These are phyloP conservation scores for Leucophenga maculata DNA, from an alignment of 2,888 invertebrate species.

Conservation along the genomic window DNA sequence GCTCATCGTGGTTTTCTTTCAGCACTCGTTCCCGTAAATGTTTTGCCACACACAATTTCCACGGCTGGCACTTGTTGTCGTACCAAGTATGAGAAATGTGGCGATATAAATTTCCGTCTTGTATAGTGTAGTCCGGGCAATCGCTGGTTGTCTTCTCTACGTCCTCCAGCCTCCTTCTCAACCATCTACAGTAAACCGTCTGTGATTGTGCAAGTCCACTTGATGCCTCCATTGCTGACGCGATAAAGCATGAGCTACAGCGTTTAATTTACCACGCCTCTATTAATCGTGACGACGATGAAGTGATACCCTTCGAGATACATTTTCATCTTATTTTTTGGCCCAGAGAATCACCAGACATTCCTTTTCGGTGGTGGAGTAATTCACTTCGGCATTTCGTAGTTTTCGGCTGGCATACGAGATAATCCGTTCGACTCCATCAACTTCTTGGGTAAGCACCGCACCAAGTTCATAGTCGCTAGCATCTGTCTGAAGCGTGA, in stretches of 20 bases:
- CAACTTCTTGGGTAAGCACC: too few relatives aligned
- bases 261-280: slow-evolving; percentile 22
- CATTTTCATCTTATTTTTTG: too few relatives aligned
- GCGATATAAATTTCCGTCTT: slow-evolving; percentile 24
- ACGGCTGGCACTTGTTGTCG: slow-evolving; percentile 16
- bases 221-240: slow-evolving; percentile 8
- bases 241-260: slow-evolving; percentile 32
- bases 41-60: slow-evolving; percentile 30
- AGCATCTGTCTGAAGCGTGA: too few relatives aligned
- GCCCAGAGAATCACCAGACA: too few relatives aligned
- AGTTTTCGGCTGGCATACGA: too few relatives aligned
- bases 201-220: too few relatives aligned
- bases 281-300: too few relatives aligned
- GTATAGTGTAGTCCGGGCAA: slow-evolving; percentile 24
- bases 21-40: slow-evolving; percentile 8
- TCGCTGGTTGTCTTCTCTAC: background rate
- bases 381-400: too few relatives aligned
- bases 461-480: too few relatives aligned
- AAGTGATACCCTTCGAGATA: too few relatives aligned
- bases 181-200: background rate
- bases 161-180: background rate
- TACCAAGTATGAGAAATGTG: background rate
- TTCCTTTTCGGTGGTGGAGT: too few relatives aligned
- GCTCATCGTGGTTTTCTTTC: slow-evolving; percentile 31
- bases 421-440: too few relatives aligned